phyloP scores from a whole-genome alignment of 2,888 invertebrate species.

The Magallana nippona region DNA sequence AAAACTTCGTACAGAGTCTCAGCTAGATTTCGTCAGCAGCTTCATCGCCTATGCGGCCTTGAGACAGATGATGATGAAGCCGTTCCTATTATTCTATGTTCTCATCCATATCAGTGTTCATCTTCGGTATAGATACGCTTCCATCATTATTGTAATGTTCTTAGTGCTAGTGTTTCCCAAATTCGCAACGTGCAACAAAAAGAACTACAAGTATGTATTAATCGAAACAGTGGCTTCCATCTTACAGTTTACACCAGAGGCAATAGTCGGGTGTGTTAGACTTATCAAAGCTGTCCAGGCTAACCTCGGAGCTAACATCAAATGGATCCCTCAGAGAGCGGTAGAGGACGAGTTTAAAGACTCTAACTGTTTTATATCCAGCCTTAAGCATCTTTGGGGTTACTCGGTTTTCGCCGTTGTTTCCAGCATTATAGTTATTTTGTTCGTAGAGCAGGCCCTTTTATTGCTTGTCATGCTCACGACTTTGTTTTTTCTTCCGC shows the following conservation, averaged over 20 bases:
- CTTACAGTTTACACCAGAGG: conserved; percentile 74
- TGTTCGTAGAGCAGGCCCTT: conserved; percentile 63
- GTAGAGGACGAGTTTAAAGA: conserved; percentile 73
- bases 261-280: conserved; percentile 72
- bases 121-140: conserved; percentile 67
- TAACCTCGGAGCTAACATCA: conserved; percentile 67
- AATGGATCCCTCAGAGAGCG: conserved; percentile 73
- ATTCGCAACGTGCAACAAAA: conserved; percentile 68
- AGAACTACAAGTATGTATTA: conserved; percentile 70
- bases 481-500: conserved; percentile 66
- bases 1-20: conserved; percentile 69
- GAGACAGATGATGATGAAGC: conserved; percentile 74
- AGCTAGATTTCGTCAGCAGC: conserved; percentile 70
- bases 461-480: conserved; percentile 66
- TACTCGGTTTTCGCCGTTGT: conserved; percentile 67
- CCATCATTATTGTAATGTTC: conserved; percentile 71
- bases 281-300: conserved; percentile 69
- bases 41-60: conserved; percentile 74
- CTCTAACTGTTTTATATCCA: conserved; percentile 72
- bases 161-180: conserved; percentile 73
- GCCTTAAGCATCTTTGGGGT: conserved; percentile 73
- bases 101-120: conserved; percentile 68
- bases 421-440: conserved; percentile 59
- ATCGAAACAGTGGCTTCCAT: conserved; percentile 72
- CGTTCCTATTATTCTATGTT: conserved; percentile 68